A percentile compares a stretch with the other conserved stretches of the same genome.
Conservation (phyloP, 30 jellyfish, hydroid and myxozoan genomes). For the Mastigias papua region DNA sequence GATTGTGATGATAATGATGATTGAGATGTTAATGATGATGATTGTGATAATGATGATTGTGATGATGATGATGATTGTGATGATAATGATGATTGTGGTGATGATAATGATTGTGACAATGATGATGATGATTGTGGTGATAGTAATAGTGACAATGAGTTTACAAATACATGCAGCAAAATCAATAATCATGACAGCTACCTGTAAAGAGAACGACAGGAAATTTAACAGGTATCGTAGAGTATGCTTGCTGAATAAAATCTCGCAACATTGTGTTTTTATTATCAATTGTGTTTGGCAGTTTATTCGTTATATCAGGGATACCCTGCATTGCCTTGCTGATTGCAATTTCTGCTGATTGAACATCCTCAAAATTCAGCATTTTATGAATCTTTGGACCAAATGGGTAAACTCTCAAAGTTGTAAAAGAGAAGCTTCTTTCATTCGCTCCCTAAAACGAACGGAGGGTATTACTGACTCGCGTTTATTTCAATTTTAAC, state of each 20-base stretch:
- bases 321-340: constrained; percentile 31
- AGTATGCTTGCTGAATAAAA: constrained; percentile 57
- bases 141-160: not conserved
- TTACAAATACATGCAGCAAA: too few relatives aligned
- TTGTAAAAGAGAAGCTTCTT: not conserved
- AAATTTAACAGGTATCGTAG: constrained; percentile 58
- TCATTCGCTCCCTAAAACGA: constrained; percentile 21
- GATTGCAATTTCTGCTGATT: constrained; percentile 30
- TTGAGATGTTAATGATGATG: not conserved
- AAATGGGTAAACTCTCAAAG: constrained; percentile 51
- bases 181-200: not conserved
- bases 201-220: constrained; percentile 83
- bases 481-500: too few relatives aligned
- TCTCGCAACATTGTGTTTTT: constrained; percentile 36
- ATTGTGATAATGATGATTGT: not conserved
- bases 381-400: constrained; percentile 54
- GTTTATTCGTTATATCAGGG: constrained; percentile 64
- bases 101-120: not conserved
- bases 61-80: not conserved
- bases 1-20: not conserved
- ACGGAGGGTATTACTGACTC: not conserved
- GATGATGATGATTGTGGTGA: not conserved
- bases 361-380: constrained; percentile 28
- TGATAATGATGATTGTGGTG: not conserved
- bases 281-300: constrained; percentile 47